Conservation (phyloP, 2,113 vertebrate species). For the Myrmecophaga tridactyla region DNA sequence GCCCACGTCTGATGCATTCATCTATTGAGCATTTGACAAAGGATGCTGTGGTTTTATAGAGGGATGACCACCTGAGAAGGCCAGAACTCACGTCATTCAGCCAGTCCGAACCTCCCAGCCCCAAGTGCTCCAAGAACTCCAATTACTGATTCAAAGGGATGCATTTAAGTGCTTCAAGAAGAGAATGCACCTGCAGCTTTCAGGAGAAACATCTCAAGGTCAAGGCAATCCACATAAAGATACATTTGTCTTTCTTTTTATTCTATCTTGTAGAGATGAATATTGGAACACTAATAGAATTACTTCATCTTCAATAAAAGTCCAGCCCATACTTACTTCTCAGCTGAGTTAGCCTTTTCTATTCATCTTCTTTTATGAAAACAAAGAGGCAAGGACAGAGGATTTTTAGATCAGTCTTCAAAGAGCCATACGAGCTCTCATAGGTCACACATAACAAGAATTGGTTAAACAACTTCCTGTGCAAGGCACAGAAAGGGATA, state of each 20-base stretch:
- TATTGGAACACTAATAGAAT: background rate
- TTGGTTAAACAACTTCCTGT: background rate
- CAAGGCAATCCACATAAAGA: accelerated
- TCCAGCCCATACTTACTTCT: background rate
- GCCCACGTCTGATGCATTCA: constrained; percentile 34
- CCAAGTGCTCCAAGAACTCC: background rate
- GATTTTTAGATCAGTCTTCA: accelerated
- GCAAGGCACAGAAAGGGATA: background rate
- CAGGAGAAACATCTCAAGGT: background rate
- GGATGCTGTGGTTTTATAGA: constrained; percentile 19
- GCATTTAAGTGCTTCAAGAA: background rate
- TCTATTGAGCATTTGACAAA: constrained; percentile 58
- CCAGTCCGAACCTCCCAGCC: background rate
- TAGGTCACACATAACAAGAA: background rate
- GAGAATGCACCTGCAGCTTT: background rate
- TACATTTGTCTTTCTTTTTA: background rate
- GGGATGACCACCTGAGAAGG: constrained; percentile 29
- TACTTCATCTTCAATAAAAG: background rate
- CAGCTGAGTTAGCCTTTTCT: background rate
- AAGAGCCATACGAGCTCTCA: background rate
- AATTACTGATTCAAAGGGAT: background rate
- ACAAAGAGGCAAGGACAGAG: background rate
- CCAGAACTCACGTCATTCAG: background rate
- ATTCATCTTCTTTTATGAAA: background rate
- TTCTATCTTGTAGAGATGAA: background rate